These are phyloP conservation scores for Drosophila fungiperda DNA, from an alignment of 2,888 invertebrate species.

Conservation along the genomic window DNA sequence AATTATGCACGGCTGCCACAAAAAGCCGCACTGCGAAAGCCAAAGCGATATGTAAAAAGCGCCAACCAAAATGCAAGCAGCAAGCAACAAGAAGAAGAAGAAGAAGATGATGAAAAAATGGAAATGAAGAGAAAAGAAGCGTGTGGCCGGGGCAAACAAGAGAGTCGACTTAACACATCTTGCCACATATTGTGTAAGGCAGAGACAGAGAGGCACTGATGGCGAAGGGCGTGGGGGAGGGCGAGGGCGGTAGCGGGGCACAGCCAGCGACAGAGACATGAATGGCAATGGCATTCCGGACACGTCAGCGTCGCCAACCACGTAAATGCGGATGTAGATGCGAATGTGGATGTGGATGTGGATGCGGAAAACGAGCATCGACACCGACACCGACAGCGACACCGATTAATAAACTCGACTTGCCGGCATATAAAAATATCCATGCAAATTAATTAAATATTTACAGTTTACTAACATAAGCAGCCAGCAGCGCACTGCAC, in stretches of 20 bases:
- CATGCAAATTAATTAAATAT: slow-evolving; percentile 82
- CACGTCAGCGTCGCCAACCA: slow-evolving; percentile 24
- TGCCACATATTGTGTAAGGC: slow-evolving; percentile 13
- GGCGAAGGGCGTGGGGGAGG: neutral
- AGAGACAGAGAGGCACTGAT: neutral
- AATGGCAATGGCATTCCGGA: slow-evolving; percentile 24
- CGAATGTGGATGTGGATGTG: neutral
- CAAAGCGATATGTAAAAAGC: slow-evolving; percentile 25
- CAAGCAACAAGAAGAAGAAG: neutral
- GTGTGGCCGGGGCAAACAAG: slow-evolving; percentile 21
- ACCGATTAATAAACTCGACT: slow-evolving; percentile 75
- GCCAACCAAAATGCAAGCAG: slow-evolving; percentile 3
- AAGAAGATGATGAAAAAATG: neutral
- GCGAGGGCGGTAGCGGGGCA: neutral
- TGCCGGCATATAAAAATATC: slow-evolving; percentile 76
- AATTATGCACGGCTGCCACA: slow-evolving; percentile 68
- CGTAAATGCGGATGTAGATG: slow-evolving; percentile 5
- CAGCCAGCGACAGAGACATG: slow-evolving; percentile 8
- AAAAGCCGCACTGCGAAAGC: slow-evolving; percentile 27
- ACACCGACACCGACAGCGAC: slow-evolving; percentile 30
- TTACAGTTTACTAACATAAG: slow-evolving; percentile 82
- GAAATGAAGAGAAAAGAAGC: slow-evolving; percentile 10
- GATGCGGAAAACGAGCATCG: slow-evolving; percentile 12
- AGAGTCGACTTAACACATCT: slow-evolving; percentile 11
- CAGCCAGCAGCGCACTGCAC: slow-evolving; percentile 31